Evolutionary conservation across 2,888 invertebrate species (phyloP), one percentile per base, ranked within the genome.

Genomic region (Syrista parreyssii): DNA sequence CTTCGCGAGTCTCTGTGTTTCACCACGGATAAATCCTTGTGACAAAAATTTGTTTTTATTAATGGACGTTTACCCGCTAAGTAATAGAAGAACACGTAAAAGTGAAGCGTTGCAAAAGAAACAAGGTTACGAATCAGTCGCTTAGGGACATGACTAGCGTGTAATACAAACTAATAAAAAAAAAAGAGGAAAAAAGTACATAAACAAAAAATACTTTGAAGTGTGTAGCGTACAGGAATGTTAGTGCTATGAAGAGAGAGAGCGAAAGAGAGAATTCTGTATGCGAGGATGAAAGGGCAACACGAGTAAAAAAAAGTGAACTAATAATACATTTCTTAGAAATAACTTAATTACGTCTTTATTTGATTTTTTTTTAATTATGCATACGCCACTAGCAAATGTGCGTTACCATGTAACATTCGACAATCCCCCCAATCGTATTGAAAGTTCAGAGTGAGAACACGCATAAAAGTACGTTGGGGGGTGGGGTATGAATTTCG

Each of bases 51-150:
- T 55, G 55, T 55, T 86, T 86, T 87, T 86, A 86, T 82, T 86
- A 86, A 79, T 85, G 84, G 55, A 86, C 84, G 77, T 82, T 84
- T 83, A 81, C 80, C 82, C 79, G 76, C 55, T 55, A 55, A 55
- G 23, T 55, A 55, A 55, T 55, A 55, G 55, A 55, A 55, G 55
- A 55, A 55, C 23, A 23, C 9, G 9, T 23, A 23, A 55, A 23
- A 55, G 55, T 55, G 23, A 55, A 55, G 55, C 55, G 55, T 75
- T 75, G 35, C 34, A 82, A 76, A 83, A 85, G 71, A 71, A 33
- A 71, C 15, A 33, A 71, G 23, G 12, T 33, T 33, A 71, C 71
- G 71, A 71, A 71, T 31, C 15, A 71, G 71, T 71, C 23, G 33
- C 30, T 71, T 71, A 71, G 55, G 55, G 23, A 9, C 55, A 55